Base-by-base conservation (phyloP, 2,113 vertebrate genomes). In the Coryphaenoides rupestris region DNA sequence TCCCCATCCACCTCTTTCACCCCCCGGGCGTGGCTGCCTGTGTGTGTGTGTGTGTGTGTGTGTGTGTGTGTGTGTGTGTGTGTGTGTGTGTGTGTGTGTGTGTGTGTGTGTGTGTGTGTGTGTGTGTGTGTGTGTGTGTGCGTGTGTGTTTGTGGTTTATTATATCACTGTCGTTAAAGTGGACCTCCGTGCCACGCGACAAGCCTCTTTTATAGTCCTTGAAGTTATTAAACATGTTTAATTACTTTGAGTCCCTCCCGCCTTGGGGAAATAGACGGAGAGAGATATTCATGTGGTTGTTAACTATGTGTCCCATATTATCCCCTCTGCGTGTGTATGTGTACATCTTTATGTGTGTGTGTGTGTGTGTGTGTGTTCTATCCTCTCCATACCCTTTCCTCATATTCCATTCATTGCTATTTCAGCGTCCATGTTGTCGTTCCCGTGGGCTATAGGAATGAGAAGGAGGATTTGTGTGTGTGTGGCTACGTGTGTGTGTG, bases 211-310 rank as follows among this genome's bases (percentile, higher is more conserved):
- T 89, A 87, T 86, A 78, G 82, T 86, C 79, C 79, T 84, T 80
- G 79, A 87, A 88, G 86, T 88, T 88, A 88, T 87, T 89, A 88
- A 89, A 89, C 86, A 85, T 84, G 87, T 88, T 84, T 88, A 89
- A 89, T 89, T 88, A 88, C 88, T 88, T 86, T 86, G 78, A 83
- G 86, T 85, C 82, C 76, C 73, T 78, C 73, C 83, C 78, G 76
- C 77, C 76, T 61, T 71, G 65, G 84, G 75, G 84, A 78, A 81
- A 78, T 63, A 72, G 58, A 63, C 76, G 70, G 84, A 59, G 78
- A 68, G 13, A 13, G 19, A 33, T 2, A 33, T 33, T 33, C 28
- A 33, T 33, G 10, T 33, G 28, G 6, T 1, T 33, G 28, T 33
- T 33, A 33, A 9, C 28, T 33, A 5, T 33, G 3, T 33, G 28